Evolutionary conservation across 2,113 vertebrate species (phyloP), one percentile per base, ranked within the genome.

Genomic region (Origma solitaria): DNA sequence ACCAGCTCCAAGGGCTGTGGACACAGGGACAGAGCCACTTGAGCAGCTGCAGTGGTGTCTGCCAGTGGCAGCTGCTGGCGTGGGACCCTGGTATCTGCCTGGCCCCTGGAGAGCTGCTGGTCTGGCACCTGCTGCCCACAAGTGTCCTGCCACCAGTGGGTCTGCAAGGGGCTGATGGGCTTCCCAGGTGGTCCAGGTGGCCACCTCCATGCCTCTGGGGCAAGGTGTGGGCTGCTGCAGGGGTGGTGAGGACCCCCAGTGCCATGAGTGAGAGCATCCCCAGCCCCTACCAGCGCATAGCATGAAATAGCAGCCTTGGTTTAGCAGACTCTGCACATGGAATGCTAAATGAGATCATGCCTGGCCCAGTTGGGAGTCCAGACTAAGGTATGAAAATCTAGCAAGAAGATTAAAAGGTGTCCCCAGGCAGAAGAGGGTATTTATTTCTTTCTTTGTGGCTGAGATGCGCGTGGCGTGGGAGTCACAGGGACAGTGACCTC

Each of bases 341-440:
- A 78, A 54, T 42, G 49, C 44, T 56, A 83, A 96, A 88, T 79
- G 61, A 95, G 95, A 94, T 96, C 85, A 69, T 5, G 51, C 33
- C 14, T 72, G 80, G 62, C 86, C 64, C 88, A 50, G 75, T 7
- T 90, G 81, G 78, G 72, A 37, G 66, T 51, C 35, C 0, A 2
- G 81, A 53, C 57, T 72, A 66, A 72, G 15, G 61, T 65, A 37
- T 88, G 92, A 78, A 93, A 95, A 97, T 92, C 94, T 91, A 85
- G 37, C 91, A 94, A 96, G 95, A 79, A 97, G 96, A 97, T 97
- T 97, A 97, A 95, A 97, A 97, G 95, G 89, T 96, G 56, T 79
- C 51, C 28, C 73, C 70, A 95, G 95, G 96, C 92, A 95, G 93
- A 83, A 50, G 93, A 89, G 54, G 92, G 82, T 95, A 50, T 95